Evolutionary conservation across 2,797 vertebrate genomes (phyloP).

Genomic region (Paramormyrops hopkinsi): DNA sequence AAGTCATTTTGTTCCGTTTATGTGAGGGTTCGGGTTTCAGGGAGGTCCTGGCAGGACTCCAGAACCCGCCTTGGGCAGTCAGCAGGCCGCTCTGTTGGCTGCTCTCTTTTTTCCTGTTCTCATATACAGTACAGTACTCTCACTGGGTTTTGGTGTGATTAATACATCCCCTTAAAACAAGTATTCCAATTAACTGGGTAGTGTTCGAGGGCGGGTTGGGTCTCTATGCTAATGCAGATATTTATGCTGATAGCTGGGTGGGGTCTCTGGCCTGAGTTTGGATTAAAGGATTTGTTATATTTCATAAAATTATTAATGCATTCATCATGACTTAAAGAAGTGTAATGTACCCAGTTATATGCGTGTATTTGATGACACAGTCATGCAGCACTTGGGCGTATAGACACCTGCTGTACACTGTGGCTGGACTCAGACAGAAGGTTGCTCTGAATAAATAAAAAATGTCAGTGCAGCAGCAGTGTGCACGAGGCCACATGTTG

Average conservation of each 20-base stretch:
- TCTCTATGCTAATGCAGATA: neutral
- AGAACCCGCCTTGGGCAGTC: neutral
- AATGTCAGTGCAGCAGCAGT: neutral
- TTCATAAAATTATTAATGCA: neutral
- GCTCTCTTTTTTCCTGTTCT: neutral
- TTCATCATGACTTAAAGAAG: neutral
- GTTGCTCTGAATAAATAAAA: constrained; percentile 1
- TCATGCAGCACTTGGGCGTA: neutral
- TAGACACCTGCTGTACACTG: neutral
- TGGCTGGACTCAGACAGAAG: neutral
- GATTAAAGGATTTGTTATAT: neutral
- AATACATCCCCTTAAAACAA: neutral
- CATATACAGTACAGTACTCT: neutral
- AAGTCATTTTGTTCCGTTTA: constrained; percentile 24
- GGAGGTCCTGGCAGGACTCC: constrained; percentile 6
- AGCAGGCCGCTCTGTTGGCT: neutral
- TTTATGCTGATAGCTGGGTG: neutral
- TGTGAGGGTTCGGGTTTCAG: neutral
- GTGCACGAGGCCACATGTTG: neutral
- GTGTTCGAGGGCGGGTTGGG: neutral
- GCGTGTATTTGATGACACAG: neutral
- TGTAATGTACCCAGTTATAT: neutral
- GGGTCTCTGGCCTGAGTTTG: neutral
- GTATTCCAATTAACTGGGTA: neutral
- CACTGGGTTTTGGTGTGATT: neutral